Conservation (phyloP, 2,888 invertebrate species). For the Protophormia terraenovae region DNA sequence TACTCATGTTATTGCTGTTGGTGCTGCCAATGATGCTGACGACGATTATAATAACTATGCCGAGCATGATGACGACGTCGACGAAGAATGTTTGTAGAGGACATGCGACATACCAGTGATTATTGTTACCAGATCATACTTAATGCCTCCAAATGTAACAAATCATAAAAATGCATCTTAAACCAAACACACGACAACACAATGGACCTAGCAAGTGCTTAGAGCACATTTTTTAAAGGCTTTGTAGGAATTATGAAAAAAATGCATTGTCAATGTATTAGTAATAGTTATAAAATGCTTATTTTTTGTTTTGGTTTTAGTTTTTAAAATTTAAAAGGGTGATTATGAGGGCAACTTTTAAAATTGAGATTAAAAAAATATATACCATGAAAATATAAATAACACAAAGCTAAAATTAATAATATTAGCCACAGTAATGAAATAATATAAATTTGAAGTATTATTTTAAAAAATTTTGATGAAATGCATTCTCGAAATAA, state of each 20-base stretch:
- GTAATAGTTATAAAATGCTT: background rate
- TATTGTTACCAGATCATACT: constrained; percentile 52
- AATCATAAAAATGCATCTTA: constrained; percentile 37
- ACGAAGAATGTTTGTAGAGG: constrained; percentile 51
- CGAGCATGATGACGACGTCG: constrained; percentile 25
- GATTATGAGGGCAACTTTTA: no score
- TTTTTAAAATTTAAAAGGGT: background rate
- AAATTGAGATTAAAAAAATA: no score
- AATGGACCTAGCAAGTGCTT: constrained; percentile 4
- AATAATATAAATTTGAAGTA: no score
- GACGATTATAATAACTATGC: constrained; percentile 50
- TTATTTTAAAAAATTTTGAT: no score
- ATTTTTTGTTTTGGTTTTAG: background rate
- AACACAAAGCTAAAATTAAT: no score
- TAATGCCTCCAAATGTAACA: constrained; percentile 42
- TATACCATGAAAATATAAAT: no score
- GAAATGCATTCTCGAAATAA: no score
- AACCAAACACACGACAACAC: constrained; percentile 34
- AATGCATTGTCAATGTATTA: background rate
- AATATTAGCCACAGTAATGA: no score
- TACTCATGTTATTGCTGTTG: constrained; percentile 22
- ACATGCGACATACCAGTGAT: constrained; percentile 60
- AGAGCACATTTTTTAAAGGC: background rate
- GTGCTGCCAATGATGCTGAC: constrained; percentile 46
- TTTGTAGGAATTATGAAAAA: no score